Evolutionary conservation across 2,888 invertebrate species (phyloP).

Genomic region (Apodemia duryi): DNA sequence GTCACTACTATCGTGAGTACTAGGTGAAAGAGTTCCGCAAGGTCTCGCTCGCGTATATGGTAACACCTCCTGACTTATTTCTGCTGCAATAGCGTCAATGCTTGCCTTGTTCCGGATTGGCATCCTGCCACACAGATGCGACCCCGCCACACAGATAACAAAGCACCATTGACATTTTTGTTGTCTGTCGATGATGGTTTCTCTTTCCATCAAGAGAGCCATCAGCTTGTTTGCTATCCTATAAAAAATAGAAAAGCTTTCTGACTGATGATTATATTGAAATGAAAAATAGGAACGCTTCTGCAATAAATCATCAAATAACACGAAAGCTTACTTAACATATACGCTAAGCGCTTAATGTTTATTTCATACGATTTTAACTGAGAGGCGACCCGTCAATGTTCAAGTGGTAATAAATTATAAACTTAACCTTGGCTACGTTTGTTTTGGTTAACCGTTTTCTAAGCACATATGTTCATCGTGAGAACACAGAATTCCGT

Average conservation of each 20-base stretch:
- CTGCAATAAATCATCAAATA: constrained; percentile 11
- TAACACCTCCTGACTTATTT: too few species aligned
- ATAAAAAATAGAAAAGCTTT: not conserved
- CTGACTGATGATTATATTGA: not conserved
- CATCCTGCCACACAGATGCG: too few species aligned
- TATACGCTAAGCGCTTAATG: constrained; percentile 44
- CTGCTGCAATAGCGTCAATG: too few species aligned
- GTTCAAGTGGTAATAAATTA: constrained; percentile 72
- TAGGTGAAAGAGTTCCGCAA: too few species aligned
- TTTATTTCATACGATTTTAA: constrained; percentile 52
- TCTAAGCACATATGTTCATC: constrained; percentile 57
- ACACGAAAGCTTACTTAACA: constrained; percentile 13
- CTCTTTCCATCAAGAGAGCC: too few species aligned
- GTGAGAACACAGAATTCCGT: constrained; percentile 54
- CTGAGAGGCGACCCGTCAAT: constrained; percentile 55
- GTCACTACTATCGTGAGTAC: too few species aligned
- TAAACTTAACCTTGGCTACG: constrained; percentile 69
- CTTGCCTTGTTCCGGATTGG: too few species aligned
- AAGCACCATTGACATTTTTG: too few species aligned
- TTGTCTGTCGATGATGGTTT: too few species aligned
- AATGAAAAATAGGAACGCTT: not conserved
- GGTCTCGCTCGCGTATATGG: too few species aligned
- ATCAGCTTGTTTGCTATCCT: too few species aligned
- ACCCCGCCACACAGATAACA: too few species aligned
- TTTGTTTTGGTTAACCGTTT: constrained; percentile 68